Evolutionary conservation across 2,797 vertebrate species (phyloP).

Genomic region (Lepidocolaptes lacrymiger): DNA sequence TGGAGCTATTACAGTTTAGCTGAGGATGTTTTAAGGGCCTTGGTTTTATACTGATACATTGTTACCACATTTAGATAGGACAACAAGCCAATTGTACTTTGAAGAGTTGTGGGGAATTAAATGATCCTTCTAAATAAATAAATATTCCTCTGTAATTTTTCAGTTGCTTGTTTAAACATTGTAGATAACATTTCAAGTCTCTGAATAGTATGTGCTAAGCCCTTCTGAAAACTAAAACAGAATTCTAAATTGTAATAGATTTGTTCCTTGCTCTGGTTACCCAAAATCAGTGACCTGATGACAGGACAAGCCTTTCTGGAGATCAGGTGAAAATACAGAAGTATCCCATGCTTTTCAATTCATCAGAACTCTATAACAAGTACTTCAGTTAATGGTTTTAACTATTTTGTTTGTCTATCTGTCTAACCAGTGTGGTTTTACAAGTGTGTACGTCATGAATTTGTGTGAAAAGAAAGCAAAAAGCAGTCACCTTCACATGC

Average conservation of each 20-base stretch:
- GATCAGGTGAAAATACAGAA: slow-evolving; percentile 77
- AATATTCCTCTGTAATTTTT: neutral
- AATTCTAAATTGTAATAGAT: slow-evolving; percentile 72
- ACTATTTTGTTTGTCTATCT: neutral
- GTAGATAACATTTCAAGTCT: neutral
- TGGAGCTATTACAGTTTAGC: neutral
- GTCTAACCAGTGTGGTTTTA: neutral
- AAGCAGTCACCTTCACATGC: neutral
- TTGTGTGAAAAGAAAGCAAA: neutral
- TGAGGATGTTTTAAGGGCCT: neutral
- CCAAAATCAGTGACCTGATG: slow-evolving; percentile 70
- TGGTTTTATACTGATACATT: neutral
- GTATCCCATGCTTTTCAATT: slow-evolving; percentile 62
- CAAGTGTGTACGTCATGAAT: neutral
- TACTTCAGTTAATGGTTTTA: neutral
- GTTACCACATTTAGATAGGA: neutral
- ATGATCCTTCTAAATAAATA: neutral
- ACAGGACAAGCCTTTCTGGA: slow-evolving; percentile 77
- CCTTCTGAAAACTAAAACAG: neutral
- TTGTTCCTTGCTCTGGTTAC: slow-evolving; percentile 81
- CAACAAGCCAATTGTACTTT: neutral
- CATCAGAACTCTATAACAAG: slow-evolving; percentile 73
- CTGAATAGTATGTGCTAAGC: neutral
- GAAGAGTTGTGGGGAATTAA: neutral
- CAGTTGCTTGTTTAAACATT: neutral